These are phyloP conservation scores for Myrmecophaga tridactyla DNA, from an alignment of 2,113 vertebrate genomes.

Conservation along the genomic window DNA sequence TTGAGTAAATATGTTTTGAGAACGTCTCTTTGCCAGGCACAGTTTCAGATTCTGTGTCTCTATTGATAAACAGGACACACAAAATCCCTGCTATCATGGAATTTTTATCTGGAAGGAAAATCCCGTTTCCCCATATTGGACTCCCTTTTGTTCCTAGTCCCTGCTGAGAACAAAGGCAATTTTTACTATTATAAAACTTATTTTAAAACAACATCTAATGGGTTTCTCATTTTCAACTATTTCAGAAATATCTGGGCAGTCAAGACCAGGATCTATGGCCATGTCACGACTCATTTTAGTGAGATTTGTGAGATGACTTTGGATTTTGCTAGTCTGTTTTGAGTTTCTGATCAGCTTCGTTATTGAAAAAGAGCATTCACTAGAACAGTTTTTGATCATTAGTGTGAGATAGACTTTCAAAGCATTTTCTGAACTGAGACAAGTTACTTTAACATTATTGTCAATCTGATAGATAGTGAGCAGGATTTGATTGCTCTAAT, in stretches of 20 bases:
- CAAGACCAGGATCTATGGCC: conserved; percentile 26
- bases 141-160: background rate
- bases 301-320: conserved; percentile 54
- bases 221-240: conserved; percentile 35
- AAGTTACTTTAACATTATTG: conserved; percentile 63
- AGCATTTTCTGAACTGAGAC: conserved; percentile 62
- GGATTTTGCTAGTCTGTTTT: conserved; percentile 52
- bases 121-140: background rate
- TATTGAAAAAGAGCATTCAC: conserved; percentile 61
- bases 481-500: conserved; percentile 62
- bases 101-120: background rate
- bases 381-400: conserved; percentile 64
- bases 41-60: background rate
- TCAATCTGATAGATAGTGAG: conserved; percentile 64
- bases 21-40: background rate
- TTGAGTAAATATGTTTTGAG: background rate
- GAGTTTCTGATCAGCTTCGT: conserved; percentile 55
- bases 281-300: conserved; percentile 10
- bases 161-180: background rate
- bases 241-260: conserved; percentile 41
- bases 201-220: conserved; percentile 10
- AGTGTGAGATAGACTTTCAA: conserved; percentile 61
- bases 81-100: background rate
- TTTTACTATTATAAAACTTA: conserved; percentile 44
- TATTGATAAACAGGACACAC: background rate